phyloP scores from a whole-genome alignment of 2,888 invertebrate genomes.

The Apamea sordens region DNA sequence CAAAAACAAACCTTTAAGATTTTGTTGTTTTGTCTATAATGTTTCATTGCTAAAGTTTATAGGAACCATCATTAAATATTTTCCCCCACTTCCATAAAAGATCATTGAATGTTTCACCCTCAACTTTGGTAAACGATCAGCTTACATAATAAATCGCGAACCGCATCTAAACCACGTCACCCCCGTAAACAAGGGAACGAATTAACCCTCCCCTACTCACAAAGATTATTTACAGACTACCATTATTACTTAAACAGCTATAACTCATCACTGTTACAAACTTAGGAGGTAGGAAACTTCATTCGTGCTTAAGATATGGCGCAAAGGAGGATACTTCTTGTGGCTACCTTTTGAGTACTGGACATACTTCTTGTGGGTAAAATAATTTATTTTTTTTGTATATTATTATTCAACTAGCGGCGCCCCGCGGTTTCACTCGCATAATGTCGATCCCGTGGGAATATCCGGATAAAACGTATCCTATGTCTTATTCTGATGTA shows the following conservation, averaged over 20 bases:
- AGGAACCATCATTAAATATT: neutral
- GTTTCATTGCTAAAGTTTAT: neutral
- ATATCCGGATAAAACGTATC: too few species aligned
- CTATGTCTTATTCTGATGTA: too few species aligned
- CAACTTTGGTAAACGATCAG: constrained; percentile 12
- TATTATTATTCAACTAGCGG: neutral
- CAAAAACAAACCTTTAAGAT: too few species aligned
- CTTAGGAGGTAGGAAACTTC: constrained; percentile 49
- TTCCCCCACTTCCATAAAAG: neutral
- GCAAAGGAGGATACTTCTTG: neutral
- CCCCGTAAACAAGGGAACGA: constrained; percentile 45
- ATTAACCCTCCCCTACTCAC: constrained; percentile 48
- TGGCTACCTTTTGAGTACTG: neutral
- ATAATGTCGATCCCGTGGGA: too few species aligned
- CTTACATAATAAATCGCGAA: constrained; percentile 34
- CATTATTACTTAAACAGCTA: constrained; percentile 56
- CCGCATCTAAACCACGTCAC: constrained; percentile 40
- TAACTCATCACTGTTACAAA: constrained; percentile 58
- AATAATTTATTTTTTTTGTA: neutral
- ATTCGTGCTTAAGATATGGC: constrained; percentile 27
- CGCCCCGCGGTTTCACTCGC: too few species aligned
- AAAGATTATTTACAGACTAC: constrained; percentile 51
- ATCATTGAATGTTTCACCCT: constrained; percentile 5
- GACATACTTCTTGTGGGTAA: neutral
- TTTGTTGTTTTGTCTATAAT: neutral